Evolutionary conservation across 2,797 vertebrate species (phyloP), one percentile per base, ranked within the genome.

Genomic region (Myiotriccus ornatus): DNA sequence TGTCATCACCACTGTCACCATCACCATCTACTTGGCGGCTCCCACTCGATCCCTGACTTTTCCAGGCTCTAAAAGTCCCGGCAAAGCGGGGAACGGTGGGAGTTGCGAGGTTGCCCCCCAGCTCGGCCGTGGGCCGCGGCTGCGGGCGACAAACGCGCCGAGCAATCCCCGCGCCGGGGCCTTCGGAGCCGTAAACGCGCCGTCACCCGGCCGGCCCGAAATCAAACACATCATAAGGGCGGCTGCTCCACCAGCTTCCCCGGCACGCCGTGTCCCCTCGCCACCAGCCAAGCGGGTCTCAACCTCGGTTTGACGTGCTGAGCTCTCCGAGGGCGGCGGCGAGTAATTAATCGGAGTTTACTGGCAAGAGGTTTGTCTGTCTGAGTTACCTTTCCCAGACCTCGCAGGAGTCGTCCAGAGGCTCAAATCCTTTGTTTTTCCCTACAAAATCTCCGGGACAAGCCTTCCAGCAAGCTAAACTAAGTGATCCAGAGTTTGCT

Each of bases 171-270:
- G 10, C 9, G 41, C 37, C 4, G 0, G 43, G 30, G 50, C 24
- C n/a, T 7, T 35, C 7, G 1, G 32, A 19, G 87, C 49, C 10
- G 8, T 23, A 57, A 89, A 73, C 8, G 1, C 0, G 1, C 73
- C 5, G 22, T 75, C 62, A 73, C 67, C 18, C 4, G 7, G 16
- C 77, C 69, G 19, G 35, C 55, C 39, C 30, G 1, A 39, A 65
- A 50, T 14, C 11, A 70, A 93, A 73, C 35, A 6, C 68, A 21
- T 28, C 70, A 2, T 12, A 12, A 56, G 70, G 46, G 2, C 2
- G 15, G 21, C 18, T 47, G 90, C 91, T 90, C 94, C 87, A 93
- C 41, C 49, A 59, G 52, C 19, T n/a, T 69, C 89, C 79, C 55
- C 1, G 0, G 76, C 7, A 3, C n/a, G 52, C 73, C 79, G 8